Base-by-base conservation (phyloP, 2,797 vertebrate genomes). In the Pangasius krempfi region DNA sequence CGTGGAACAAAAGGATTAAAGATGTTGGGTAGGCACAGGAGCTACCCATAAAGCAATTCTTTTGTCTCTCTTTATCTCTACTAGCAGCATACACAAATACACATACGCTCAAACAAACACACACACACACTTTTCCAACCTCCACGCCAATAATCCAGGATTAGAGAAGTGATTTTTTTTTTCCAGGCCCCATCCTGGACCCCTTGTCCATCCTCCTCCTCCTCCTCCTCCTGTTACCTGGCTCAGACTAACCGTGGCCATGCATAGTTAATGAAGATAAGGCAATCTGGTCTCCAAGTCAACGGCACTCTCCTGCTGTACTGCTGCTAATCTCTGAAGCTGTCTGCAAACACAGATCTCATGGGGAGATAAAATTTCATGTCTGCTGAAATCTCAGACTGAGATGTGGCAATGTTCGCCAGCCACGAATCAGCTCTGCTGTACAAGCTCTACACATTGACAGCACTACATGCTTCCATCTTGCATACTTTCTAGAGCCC, bases 241-340 rank as follows among this genome's bases (percentile, higher is more conserved):
- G 92, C 92, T 92, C 89, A 89, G 89, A 89, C n/a, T 72, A 80
- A 54, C 87, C 93, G 93, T 95, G 95, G 91, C 90, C 90, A 89
- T 78, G 94, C 95, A 96, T 95, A 96, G 92, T 93, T 91, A 86
- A 89, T 89, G 33, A 22, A 92, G 92, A 94, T 95, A 96, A 95
- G 95, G 93, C 95, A 93, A 93, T 94, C 92, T 90, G 30, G 93
- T 95, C 95, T 94, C 93, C 95, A 92, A 94, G 95, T 95, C 95
- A 95, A 95, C 93, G 88, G 88, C 25, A 82, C 84, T 87, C 89
- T 75, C 1, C 58, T 79, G 40, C 86, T 85, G 90, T 91, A 78
- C 88, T 78, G 87, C 85, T 88, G 88, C 86, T 90, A 92, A 94
- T 90, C 91, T 91, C 84, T 81, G 86, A 90, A 87, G 92, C 90